Percentiles rank a stretch among this genome's conserved stretches.
Evolutionary conservation across 2,113 vertebrate genomes (phyloP).

Genomic region (Malurus melanocephalus): DNA sequence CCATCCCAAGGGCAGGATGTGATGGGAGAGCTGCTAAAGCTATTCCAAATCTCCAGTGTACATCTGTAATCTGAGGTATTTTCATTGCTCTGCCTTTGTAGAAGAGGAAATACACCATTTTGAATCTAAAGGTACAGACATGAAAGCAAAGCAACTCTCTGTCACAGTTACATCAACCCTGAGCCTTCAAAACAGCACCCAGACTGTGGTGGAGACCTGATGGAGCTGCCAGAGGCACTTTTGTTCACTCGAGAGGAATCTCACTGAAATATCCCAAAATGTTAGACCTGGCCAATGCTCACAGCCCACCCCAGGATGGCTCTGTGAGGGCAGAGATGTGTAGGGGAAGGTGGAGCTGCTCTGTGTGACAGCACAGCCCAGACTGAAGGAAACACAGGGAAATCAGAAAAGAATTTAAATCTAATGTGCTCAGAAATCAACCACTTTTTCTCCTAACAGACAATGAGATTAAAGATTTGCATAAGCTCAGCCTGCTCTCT

Average conservation of each 20-base stretch:
- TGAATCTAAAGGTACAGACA: neutral
- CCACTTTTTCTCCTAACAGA: neutral
- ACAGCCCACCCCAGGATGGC: neutral
- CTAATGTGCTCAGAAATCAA: neutral
- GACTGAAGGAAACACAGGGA: neutral
- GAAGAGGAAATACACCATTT: neutral
- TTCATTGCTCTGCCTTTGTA: neutral
- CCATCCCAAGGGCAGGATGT: neutral
- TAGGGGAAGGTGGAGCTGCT: neutral
- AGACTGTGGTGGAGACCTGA: neutral
- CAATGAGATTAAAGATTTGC: neutral
- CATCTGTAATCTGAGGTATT: neutral
- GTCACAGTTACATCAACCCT: neutral
- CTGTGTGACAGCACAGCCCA: neutral
- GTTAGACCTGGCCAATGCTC: neutral
- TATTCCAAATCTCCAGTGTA: neutral
- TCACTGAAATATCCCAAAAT: neutral
- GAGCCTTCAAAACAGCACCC: neutral
- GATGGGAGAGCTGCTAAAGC: neutral
- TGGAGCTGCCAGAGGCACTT: neutral
- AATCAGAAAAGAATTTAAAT: neutral
- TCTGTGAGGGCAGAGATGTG: neutral
- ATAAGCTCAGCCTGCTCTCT: neutral
- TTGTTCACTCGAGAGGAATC: neutral
- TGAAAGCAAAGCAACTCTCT: neutral